These are phyloP conservation scores for Yoshiicerus persimilis DNA, from an alignment of 1,140 invertebrate genomes.

Conservation along the genomic window DNA sequence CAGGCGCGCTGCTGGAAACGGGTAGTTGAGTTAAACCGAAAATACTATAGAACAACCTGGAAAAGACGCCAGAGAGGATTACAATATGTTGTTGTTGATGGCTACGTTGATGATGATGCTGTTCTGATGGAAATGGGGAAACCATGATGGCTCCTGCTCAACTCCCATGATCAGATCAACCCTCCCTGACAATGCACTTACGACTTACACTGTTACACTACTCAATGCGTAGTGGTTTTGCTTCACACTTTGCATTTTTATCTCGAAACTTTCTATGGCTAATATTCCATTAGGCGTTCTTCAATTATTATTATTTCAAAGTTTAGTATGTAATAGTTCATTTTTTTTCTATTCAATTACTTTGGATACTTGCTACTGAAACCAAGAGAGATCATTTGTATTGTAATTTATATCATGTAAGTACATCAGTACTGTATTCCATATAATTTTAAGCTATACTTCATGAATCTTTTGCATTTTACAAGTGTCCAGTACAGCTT, in stretches of 20 bases:
- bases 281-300: neutral
- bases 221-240: too few relatives aligned
- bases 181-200: neutral
- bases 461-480: neutral
- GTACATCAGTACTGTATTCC: neutral
- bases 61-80: neutral
- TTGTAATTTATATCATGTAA: neutral
- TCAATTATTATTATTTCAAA: neutral
- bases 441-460: too few relatives aligned
- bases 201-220: neutral
- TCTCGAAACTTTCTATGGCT: neutral
- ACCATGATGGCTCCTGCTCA: constrained; percentile 31
- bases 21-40: neutral
- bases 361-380: too few relatives aligned
- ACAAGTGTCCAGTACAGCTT: neutral
- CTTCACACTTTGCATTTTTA: neutral
- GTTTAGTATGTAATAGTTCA: neutral
- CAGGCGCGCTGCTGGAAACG: neutral
- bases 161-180: constrained; percentile 4
- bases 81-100: constrained; percentile 7
- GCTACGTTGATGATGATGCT: constrained; percentile 28
- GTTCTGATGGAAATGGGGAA: constrained; percentile 32
- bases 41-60: neutral
- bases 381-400: too few relatives aligned
- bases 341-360: too few relatives aligned